phyloP scores from a whole-genome alignment of 2,113 vertebrate genomes.

The Sprattus sprattus region DNA sequence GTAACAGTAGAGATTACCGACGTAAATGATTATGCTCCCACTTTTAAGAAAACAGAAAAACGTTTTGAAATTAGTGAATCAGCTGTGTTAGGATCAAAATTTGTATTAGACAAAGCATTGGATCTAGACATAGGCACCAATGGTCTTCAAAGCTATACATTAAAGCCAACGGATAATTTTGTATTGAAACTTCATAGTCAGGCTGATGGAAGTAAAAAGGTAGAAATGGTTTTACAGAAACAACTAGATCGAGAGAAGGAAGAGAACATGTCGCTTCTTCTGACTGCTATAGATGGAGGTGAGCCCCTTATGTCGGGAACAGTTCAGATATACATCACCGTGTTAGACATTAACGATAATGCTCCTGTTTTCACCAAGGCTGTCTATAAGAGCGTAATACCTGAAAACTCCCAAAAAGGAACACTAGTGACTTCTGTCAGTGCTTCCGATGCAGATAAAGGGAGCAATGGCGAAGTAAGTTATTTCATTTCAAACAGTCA shows the following conservation, averaged over 20 bases:
- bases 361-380: constrained; percentile 35
- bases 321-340: constrained; percentile 37
- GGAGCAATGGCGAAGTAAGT: constrained; percentile 16
- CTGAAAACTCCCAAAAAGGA: constrained; percentile 18
- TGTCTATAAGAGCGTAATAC: constrained; percentile 16
- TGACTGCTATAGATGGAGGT: constrained; percentile 53
- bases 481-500: constrained; percentile 28
- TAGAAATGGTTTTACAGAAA: constrained; percentile 61
- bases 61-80: constrained; percentile 65
- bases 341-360: constrained; percentile 42
- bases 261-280: constrained; percentile 27
- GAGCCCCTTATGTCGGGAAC: constrained; percentile 42
- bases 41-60: constrained; percentile 59
- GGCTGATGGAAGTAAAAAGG: constrained; percentile 53
- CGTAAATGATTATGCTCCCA: constrained; percentile 58
- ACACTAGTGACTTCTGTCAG: constrained; percentile 8
- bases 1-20: constrained; percentile 32
- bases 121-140: constrained; percentile 66
- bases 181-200: constrained; percentile 51
- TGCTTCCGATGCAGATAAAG: constrained; percentile 33
- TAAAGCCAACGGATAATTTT: constrained; percentile 63
- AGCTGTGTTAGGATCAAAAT: constrained; percentile 52
- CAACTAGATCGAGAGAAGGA: constrained; percentile 57
- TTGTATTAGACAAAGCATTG: constrained; percentile 56
- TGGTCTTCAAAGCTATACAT: constrained; percentile 59